These are phyloP conservation scores for Capricornis sumatraensis DNA, from an alignment of 2,113 vertebrate species.

Conservation along the genomic window DNA sequence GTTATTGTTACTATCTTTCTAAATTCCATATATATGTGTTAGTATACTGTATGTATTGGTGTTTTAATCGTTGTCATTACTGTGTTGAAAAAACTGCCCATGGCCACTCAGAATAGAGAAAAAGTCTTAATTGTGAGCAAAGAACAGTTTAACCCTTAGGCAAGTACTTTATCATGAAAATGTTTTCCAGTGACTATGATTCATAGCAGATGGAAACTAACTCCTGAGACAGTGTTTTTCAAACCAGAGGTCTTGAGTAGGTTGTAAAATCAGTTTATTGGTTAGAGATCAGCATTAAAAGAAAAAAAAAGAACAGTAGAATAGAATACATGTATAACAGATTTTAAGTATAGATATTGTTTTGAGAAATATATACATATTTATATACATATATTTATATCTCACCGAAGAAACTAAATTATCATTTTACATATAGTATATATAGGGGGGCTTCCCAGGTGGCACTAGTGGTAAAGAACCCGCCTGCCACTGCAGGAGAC, in stretches of 20 bases:
- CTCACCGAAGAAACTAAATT: background rate
- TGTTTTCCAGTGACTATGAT: slow-evolving; percentile 60
- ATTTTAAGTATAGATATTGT: background rate
- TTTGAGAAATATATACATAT: background rate
- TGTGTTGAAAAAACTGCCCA: slow-evolving; percentile 58
- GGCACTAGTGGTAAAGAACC: background rate
- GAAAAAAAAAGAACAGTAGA: background rate
- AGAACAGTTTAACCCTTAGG: slow-evolving; percentile 62
- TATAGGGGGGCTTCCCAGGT: background rate
- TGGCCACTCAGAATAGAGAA: slow-evolving; percentile 20
- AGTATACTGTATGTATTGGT: no score
- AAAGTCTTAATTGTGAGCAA: slow-evolving; percentile 42
- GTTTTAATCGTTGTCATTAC: slow-evolving; percentile 50
- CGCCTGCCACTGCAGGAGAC: background rate
- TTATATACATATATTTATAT: background rate
- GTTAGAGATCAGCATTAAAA: background rate
- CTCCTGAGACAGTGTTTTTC: slow-evolving; percentile 19
- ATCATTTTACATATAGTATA: background rate
- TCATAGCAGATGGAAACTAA: slow-evolving; percentile 56
- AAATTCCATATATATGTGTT: no score
- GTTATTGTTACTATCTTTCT: no score
- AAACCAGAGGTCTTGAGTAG: slow-evolving; percentile 29
- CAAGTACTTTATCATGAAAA: slow-evolving; percentile 59
- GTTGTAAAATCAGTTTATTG: slow-evolving; percentile 45
- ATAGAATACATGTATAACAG: background rate